Base-by-base conservation (phyloP, 1,140 invertebrate genomes). In the Neoseiulus cucumeris region DNA sequence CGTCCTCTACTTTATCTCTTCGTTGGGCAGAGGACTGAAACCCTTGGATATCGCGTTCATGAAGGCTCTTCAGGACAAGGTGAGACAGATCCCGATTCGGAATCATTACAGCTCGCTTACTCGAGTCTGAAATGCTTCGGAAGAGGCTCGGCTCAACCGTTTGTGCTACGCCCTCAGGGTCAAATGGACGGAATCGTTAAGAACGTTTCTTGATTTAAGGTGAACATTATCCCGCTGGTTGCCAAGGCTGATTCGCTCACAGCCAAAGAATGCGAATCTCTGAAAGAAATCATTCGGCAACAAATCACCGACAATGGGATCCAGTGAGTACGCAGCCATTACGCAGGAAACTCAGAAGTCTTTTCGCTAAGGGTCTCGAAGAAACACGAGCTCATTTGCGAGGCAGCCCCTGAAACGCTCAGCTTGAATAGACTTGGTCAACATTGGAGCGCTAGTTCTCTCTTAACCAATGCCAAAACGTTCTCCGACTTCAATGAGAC, bases 1-100 rank as follows among this genome's bases (percentile, higher is more conserved):
- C 76, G 98, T 94, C 78, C 91, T 99, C 72, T 99, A 98, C 78
- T 99, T 99, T 76, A 97, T 99, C 73, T 93, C 94, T 47, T 95
- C 96, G 17, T 92, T 92, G 77, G 93, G 93, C 33, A 93, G 98
- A 80, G 92, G 93, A 67, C 79, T 99, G 55, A 84, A 94, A 70
- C 89, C 92, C 0, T 75, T 98, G 68, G 95, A 99, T 76, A 87
- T 98, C 71, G 90, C 98, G 78, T 95, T 97, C 73, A 97, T 99
- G 93, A 96, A 96, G 74, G 86, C 94, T 73, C 79, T 99, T 12
- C 93, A 98, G 74, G 91, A 93, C 71, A 97, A 94, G 83, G 77
- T 71, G 25, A 6, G n/a, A 7, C 65, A 4, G 18, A 20, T 65
- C 44, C 64, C 45, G 18, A 64, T 12, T 22, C 12, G 45, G 28